Evolutionary conservation across 2,888 invertebrate genomes (phyloP).

Genomic region (Doris montereyensis): DNA sequence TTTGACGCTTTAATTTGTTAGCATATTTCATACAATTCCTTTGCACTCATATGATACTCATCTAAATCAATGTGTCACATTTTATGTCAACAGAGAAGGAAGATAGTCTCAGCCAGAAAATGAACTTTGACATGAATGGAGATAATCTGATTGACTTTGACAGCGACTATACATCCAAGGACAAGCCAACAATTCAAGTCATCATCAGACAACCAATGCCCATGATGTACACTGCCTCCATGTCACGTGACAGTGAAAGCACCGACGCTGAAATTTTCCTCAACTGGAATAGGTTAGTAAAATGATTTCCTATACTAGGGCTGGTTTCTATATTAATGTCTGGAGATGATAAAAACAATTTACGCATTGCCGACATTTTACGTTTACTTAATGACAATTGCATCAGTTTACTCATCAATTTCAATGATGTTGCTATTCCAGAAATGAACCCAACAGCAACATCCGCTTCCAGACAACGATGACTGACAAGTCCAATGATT

Average conservation of each 20-base stretch:
- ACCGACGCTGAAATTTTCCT: slow-evolving; percentile 51
- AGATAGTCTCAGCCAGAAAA: slow-evolving; percentile 13
- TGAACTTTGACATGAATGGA: slow-evolving; percentile 41
- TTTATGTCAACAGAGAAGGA: too few species aligned
- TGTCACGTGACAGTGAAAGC: slow-evolving; percentile 47
- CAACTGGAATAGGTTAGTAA: slow-evolving; percentile 59
- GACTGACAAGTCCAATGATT: slow-evolving; percentile 45
- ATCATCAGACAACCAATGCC: slow-evolving; percentile 50
- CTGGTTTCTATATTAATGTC: too few species aligned
- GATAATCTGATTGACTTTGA: slow-evolving; percentile 38
- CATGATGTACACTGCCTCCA: slow-evolving; percentile 52
- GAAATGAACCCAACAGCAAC: slow-evolving; percentile 48
- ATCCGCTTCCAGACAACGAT: slow-evolving; percentile 50
- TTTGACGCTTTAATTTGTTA: too few species aligned
- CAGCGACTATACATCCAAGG: slow-evolving; percentile 24
- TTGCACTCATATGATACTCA: too few species aligned
- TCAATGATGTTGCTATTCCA: too few species aligned
- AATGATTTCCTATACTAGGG: too few species aligned
- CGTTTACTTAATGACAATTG: too few species aligned
- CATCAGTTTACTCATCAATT: too few species aligned
- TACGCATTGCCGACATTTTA: too few species aligned
- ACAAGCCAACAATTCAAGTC: slow-evolving; percentile 40
- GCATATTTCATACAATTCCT: too few species aligned
- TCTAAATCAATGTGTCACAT: too few species aligned
- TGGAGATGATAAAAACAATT: too few species aligned